Conservation (phyloP, 2,888 invertebrate species). For the Palloptera scutellata region DNA sequence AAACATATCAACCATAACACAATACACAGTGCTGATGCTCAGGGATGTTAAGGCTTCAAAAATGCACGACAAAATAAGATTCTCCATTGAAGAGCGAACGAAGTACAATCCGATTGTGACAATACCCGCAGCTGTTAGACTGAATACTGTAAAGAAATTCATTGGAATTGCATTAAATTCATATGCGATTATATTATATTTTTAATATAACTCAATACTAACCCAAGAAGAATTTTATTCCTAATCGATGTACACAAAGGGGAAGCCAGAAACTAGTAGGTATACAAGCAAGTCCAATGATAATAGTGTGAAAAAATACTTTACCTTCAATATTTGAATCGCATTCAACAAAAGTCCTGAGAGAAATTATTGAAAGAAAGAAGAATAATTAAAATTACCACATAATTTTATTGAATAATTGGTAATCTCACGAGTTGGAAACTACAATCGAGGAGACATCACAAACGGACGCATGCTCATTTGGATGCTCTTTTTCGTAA, state of each 20-base stretch:
- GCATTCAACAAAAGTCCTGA: conserved; percentile 61
- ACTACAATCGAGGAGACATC: conserved; percentile 76
- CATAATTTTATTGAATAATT: not conserved
- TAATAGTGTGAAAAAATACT: conserved; percentile 79
- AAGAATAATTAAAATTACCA: not conserved
- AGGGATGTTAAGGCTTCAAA: conserved; percentile 83
- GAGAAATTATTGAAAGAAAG: conserved; percentile 3
- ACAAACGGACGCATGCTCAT: conserved; percentile 76
- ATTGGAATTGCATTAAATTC: not conserved
- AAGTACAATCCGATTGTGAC: conserved; percentile 80
- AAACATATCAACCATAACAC: conserved; percentile 82
- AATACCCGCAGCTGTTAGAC: conserved; percentile 75
- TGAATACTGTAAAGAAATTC: conserved; percentile 69
- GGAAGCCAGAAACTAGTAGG: conserved; percentile 83
- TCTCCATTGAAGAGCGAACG: conserved; percentile 75
- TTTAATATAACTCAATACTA: conserved; percentile 12
- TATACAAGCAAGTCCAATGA: conserved; percentile 81
- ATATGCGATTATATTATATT: not conserved
- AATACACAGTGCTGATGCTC: conserved; percentile 81
- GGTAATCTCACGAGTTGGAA: conserved; percentile 52
- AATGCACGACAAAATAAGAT: conserved; percentile 78
- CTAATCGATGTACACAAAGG: conserved; percentile 79
- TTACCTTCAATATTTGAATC: conserved; percentile 71
- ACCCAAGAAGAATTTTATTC: conserved; percentile 84
- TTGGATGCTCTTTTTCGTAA: conserved; percentile 74